Percentiles rank a stretch among this genome's conserved stretches.
Conservation (phyloP, 2,113 vertebrate genomes). For the Azemiops feae region DNA sequence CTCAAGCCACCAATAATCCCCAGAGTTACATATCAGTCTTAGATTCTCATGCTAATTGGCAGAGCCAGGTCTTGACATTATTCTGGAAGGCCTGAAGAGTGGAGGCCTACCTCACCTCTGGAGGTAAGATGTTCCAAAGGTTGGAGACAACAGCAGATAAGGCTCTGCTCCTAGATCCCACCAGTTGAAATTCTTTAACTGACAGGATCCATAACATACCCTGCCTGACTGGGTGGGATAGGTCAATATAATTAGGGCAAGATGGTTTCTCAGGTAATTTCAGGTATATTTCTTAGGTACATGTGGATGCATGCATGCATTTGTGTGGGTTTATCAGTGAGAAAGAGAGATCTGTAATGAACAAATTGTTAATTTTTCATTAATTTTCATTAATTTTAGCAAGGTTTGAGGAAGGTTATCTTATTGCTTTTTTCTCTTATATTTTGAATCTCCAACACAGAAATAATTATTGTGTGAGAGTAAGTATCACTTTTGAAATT, state of each 20-base stretch:
- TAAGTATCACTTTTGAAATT: background rate
- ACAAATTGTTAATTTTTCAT: background rate
- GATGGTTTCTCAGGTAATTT: background rate
- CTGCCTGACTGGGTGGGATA: too few relatives aligned
- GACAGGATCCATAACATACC: too few relatives aligned
- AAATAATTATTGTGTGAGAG: background rate
- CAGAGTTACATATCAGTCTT: too few relatives aligned
- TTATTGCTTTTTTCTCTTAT: background rate
- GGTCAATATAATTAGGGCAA: background rate
- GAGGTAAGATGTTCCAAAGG: too few relatives aligned
- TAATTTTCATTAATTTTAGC: background rate
- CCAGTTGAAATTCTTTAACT: too few relatives aligned
- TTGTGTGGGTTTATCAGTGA: background rate
- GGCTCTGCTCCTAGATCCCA: too few relatives aligned
- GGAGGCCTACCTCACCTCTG: too few relatives aligned
- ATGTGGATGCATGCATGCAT: background rate
- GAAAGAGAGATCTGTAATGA: background rate
- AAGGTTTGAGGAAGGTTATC: background rate
- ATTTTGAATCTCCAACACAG: background rate
- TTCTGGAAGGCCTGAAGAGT: too few relatives aligned
- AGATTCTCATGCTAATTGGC: too few relatives aligned
- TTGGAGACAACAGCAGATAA: too few relatives aligned
- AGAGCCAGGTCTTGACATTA: too few relatives aligned
- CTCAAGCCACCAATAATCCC: too few relatives aligned
- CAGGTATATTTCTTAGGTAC: background rate